A percentile compares a stretch with the other conserved stretches of the same genome.
phyloP scores from a whole-genome alignment of 35 echinoderm and acorn worm genomes.

The Acanthaster planci region DNA sequence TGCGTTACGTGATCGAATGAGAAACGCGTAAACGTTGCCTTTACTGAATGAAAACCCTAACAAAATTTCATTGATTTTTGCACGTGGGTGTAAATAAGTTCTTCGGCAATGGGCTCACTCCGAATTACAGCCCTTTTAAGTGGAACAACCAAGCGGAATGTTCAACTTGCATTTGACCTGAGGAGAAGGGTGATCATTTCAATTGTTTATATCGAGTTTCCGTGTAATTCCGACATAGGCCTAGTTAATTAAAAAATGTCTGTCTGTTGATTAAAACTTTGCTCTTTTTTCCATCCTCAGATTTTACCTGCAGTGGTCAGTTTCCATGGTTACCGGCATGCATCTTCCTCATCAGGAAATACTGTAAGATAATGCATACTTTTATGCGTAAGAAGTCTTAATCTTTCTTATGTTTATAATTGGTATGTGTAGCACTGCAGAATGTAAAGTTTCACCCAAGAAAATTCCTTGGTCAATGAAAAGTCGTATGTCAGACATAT shows the following conservation, averaged over 20 bases:
- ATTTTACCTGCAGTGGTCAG: background rate
- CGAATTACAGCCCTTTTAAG: background rate
- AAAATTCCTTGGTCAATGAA: no score
- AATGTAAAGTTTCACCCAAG: no score
- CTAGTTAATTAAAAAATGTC: background rate
- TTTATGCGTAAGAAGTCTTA: background rate
- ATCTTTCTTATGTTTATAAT: background rate
- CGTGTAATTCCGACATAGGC: background rate
- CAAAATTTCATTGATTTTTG: background rate
- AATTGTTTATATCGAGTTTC: background rate
- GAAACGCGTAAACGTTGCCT: no score
- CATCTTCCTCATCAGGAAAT: background rate
- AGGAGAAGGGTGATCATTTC: background rate
- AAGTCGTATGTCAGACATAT: background rate
- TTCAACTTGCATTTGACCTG: background rate
- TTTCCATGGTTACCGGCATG: background rate
- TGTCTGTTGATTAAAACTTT: no score
- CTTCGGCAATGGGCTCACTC: background rate
- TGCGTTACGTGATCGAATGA: no score
- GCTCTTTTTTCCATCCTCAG: background rate
- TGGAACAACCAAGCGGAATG: background rate
- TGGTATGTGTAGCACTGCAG: slow-evolving; percentile 36
- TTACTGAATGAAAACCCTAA: no score
- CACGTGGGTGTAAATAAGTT: background rate
- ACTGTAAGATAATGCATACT: background rate